Percentiles rank a stretch among this genome's conserved stretches.
Conservation (phyloP, 1,140 invertebrate genomes). For the Drosophila varians region DNA sequence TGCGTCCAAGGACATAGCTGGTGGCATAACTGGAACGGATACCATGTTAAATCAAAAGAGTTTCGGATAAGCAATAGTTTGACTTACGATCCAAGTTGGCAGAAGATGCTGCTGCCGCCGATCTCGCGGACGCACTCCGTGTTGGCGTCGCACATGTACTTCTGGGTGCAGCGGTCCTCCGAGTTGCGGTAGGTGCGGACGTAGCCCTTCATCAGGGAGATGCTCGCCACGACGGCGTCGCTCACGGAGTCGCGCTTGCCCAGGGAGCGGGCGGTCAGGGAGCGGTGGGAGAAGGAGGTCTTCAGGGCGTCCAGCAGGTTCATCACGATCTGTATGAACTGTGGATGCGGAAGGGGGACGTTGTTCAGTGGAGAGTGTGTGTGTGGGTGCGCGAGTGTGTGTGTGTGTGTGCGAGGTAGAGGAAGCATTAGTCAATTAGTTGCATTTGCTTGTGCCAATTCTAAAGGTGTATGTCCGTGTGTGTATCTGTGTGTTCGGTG, state of each 20-base stretch:
- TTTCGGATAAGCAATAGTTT: too few species aligned
- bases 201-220: slow-evolving; percentile 94
- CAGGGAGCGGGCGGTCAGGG: slow-evolving; percentile 90
- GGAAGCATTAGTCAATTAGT: slow-evolving; percentile 77
- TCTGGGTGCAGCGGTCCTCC: slow-evolving; percentile 91
- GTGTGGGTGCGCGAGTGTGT: slow-evolving; percentile 23
- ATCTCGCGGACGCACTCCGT: slow-evolving; percentile 93
- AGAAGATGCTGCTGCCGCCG: slow-evolving; percentile 93
- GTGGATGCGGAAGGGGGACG: slow-evolving; percentile 84
- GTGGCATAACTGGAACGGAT: slow-evolving; percentile 89
- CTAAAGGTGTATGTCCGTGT: slow-evolving; percentile 32
- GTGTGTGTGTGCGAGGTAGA: slow-evolving; percentile 30
- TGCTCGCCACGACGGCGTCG: slow-evolving; percentile 92
- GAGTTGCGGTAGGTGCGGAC: slow-evolving; percentile 91
- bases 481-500: slow-evolving; percentile 24
- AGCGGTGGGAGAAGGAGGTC: slow-evolving; percentile 95
- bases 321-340: slow-evolving; percentile 96
- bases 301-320: slow-evolving; percentile 95
- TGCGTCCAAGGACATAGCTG: slow-evolving; percentile 91
- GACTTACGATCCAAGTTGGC: slow-evolving; percentile 96
- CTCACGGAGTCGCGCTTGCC: slow-evolving; percentile 93
- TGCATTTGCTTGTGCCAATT: slow-evolving; percentile 70
- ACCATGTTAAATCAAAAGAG: too few species aligned
- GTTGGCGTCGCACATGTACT: slow-evolving; percentile 94
- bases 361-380: slow-evolving; percentile 52